Evolutionary conservation across 1,140 invertebrate genomes (phyloP).

Genomic region (Zeugodacus cucurbitae): DNA sequence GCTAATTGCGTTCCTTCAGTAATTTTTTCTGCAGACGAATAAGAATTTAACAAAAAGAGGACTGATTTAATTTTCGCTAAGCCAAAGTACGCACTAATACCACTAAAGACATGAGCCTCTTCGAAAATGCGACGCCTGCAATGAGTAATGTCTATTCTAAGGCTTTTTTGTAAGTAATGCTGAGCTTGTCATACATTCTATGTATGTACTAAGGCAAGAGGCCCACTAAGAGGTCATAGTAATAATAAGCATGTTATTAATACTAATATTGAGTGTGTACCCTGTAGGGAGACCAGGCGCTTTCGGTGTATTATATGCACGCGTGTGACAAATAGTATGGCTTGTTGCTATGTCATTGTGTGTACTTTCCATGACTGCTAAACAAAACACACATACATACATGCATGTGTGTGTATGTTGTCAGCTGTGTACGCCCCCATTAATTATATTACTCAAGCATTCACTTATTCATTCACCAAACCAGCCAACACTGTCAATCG

Average conservation of each 20-base stretch:
- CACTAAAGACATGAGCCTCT: not conserved
- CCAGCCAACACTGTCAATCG: not conserved
- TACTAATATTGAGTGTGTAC: not conserved
- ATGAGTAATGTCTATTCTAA: not conserved
- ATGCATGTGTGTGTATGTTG: not conserved
- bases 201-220: not conserved
- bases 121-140: not conserved
- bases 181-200: not conserved
- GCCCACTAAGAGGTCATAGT: not conserved
- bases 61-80: not conserved
- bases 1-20: not conserved
- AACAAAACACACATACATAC: no score
- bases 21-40: not conserved
- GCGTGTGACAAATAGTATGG: not conserved
- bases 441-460: not conserved
- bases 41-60: not conserved
- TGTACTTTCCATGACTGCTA: no score
- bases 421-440: not conserved
- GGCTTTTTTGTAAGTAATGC: not conserved
- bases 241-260: not conserved
- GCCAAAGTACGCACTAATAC: not conserved
- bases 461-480: not conserved
- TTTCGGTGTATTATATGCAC: not conserved
- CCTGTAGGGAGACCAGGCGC: not conserved
- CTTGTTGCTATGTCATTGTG: no score